These are phyloP conservation scores for Caracal caracal DNA, from an alignment of 2,113 vertebrate species.

Conservation along the genomic window DNA sequence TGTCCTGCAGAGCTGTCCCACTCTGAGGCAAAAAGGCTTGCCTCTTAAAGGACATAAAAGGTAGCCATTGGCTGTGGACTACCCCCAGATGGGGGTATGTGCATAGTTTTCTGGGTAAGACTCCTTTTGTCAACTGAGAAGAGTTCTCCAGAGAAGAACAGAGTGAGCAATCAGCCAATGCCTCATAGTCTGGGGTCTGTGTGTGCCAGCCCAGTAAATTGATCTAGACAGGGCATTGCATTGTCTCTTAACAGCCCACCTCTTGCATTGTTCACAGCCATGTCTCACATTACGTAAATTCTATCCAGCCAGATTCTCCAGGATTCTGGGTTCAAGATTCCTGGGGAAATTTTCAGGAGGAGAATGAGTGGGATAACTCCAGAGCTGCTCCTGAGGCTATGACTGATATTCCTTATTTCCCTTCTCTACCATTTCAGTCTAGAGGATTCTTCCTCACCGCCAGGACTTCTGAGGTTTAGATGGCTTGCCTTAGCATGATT, in stretches of 20 bases:
- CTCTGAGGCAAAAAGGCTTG: neutral
- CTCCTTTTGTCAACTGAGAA: neutral
- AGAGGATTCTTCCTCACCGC: neutral
- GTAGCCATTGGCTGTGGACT: neutral
- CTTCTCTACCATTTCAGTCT: neutral
- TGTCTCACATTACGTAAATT: neutral
- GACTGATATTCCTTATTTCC: neutral
- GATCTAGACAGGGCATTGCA: too few species aligned
- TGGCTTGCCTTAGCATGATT: neutral
- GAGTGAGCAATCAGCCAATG: neutral
- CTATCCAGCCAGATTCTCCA: neutral
- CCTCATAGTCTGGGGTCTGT: neutral
- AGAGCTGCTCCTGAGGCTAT: neutral
- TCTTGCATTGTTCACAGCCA: neutral
- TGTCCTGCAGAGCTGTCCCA: neutral
- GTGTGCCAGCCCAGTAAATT: neutral
- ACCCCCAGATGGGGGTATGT: too few species aligned
- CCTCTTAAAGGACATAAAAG: neutral
- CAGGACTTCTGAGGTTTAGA: neutral
- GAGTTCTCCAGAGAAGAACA: neutral
- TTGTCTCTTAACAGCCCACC: neutral
- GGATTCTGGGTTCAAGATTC: neutral
- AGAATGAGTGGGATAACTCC: neutral
- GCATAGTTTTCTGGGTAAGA: neutral
- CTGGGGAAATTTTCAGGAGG: neutral